Evolutionary conservation across 2,797 vertebrate species (phyloP).

Genomic region (Enteromius paludinosus): DNA sequence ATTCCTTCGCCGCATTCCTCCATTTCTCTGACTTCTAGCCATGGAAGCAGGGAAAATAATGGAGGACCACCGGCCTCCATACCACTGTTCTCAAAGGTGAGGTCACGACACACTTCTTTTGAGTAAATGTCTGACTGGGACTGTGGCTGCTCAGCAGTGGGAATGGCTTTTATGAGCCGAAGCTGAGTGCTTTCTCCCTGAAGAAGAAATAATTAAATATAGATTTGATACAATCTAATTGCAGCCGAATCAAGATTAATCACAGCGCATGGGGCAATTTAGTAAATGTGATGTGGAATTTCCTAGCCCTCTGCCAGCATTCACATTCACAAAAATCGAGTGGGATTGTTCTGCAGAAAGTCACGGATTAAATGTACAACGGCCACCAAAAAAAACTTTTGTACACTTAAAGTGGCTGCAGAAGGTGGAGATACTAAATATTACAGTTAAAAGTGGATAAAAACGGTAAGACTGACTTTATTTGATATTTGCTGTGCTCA

Average conservation of each 20-base stretch:
- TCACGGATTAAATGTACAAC: slow-evolving; percentile 14
- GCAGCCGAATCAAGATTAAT: slow-evolving; percentile 15
- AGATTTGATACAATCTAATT: slow-evolving; percentile 26
- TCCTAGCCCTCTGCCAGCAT: neutral
- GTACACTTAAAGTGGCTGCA: no score
- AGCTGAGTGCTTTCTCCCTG: neutral
- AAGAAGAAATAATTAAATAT: slow-evolving; percentile 25
- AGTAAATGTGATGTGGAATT: slow-evolving; percentile 5
- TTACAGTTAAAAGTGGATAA: no score
- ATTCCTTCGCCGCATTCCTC: slow-evolving; percentile 53
- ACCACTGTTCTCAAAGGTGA: slow-evolving; percentile 58
- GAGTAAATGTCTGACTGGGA: slow-evolving; percentile 32
- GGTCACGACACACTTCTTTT: slow-evolving; percentile 50
- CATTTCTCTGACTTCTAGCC: slow-evolving; percentile 53
- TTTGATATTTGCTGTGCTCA: no score
- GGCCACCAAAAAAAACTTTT: neutral
- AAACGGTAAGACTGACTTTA: no score
- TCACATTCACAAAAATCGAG: neutral
- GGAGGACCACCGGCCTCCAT: slow-evolving; percentile 43
- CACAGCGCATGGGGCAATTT: neutral
- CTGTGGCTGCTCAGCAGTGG: slow-evolving; percentile 5
- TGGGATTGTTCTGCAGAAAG: slow-evolving; percentile 13
- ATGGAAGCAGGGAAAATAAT: slow-evolving; percentile 50
- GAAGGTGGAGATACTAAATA: no score
- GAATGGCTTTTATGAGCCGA: slow-evolving; percentile 32